Percentiles rank a stretch among this genome's conserved stretches.
Evolutionary conservation across 2,113 vertebrate genomes (phyloP).

Genomic region (Heterotilapia buettikoferi): DNA sequence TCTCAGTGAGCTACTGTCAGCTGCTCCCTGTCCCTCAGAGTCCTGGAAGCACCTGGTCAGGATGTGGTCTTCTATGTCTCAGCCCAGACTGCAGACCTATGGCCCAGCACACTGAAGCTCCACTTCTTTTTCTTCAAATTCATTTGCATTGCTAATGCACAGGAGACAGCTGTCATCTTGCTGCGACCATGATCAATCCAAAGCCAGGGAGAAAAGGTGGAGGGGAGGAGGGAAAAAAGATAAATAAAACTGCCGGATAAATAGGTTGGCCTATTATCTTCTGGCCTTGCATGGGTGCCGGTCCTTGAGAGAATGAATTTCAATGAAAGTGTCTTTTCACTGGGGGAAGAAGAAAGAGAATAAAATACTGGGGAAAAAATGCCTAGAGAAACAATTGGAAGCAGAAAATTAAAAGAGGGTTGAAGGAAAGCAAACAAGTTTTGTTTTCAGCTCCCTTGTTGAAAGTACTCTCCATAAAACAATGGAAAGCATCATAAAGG

Average conservation of each 20-base stretch:
- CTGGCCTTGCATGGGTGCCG: conserved; percentile 55
- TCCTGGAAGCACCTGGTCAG: neutral
- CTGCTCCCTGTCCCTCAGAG: neutral
- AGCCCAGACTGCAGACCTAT: neutral
- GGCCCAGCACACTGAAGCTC: neutral
- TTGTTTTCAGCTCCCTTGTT: conserved; percentile 26
- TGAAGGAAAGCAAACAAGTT: conserved; percentile 37
- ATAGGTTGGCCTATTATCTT: conserved; percentile 72
- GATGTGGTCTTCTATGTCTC: neutral
- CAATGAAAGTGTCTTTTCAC: conserved; percentile 58
- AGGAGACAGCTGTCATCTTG: conserved; percentile 70
- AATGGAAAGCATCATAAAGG: conserved; percentile 11
- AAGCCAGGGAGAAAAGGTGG: neutral
- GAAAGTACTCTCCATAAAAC: conserved; percentile 12
- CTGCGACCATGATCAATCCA: conserved; percentile 49
- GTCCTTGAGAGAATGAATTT: conserved; percentile 72
- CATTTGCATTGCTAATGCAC: conserved; percentile 75
- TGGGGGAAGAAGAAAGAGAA: conserved; percentile 7
- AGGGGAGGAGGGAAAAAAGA: neutral
- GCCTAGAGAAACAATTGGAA: conserved; percentile 28
- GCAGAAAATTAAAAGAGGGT: conserved; percentile 32
- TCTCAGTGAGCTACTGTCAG: neutral
- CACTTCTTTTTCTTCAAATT: conserved; percentile 36
- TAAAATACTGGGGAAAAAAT: conserved; percentile 22
- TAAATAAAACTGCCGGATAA: conserved; percentile 67